Conservation (phyloP, 2,113 vertebrate genomes). For the Hypomesus transpacificus region DNA sequence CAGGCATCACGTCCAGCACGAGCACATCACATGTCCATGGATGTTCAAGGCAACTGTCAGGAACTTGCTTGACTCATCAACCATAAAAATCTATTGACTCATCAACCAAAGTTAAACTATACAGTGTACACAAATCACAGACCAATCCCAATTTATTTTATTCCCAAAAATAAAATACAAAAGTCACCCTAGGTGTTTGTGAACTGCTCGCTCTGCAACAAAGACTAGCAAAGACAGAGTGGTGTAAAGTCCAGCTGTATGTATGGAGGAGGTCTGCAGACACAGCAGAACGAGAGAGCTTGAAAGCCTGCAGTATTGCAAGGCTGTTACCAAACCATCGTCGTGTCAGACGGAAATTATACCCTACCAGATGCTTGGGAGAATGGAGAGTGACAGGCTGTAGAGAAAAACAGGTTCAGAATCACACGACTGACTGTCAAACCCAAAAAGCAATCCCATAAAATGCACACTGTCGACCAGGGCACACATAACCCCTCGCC, state of each 20-base stretch:
- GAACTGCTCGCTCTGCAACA: not conserved
- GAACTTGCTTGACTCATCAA: too few species aligned
- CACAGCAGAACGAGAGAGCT: not conserved
- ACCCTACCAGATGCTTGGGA: slow-evolving; percentile 7
- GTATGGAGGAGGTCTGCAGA: not conserved
- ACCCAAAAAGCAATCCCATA: slow-evolving; percentile 20
- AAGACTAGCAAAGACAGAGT: not conserved
- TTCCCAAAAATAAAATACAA: too few species aligned
- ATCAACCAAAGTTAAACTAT: too few species aligned
- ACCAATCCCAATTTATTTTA: too few species aligned
- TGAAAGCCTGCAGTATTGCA: not conserved
- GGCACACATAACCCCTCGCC: not conserved
- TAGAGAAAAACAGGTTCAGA: slow-evolving; percentile 30
- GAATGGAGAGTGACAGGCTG: slow-evolving; percentile 15
- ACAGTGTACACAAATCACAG: too few species aligned
- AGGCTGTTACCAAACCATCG: not conserved
- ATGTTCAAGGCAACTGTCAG: too few species aligned
- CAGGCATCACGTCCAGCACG: too few species aligned
- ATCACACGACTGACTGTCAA: slow-evolving; percentile 23
- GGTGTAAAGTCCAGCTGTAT: not conserved
- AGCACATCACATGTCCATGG: too few species aligned
- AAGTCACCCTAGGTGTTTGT: not conserved
- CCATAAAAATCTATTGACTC: too few species aligned
- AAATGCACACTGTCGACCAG: slow-evolving; percentile 30
- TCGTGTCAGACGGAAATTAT: slow-evolving; percentile 19